Evolutionary conservation across 2,888 invertebrate species (phyloP).

Genomic region (Athalia circularis): DNA sequence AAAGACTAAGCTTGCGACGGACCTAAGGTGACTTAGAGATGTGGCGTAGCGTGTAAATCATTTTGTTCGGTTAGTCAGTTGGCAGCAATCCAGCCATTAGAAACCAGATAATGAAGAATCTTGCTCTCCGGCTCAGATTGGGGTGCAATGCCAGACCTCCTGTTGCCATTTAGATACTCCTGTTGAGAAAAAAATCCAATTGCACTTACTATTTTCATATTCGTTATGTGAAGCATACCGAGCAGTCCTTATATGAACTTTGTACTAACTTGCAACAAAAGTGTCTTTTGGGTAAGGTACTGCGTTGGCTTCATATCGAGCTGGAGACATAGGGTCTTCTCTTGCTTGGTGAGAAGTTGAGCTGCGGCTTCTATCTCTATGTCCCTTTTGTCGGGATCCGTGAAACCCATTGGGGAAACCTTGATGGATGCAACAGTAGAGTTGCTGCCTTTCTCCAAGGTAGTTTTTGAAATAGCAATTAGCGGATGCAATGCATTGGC

Average conservation of each 20-base stretch:
- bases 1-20: constrained; percentile 60
- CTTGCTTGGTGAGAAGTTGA: constrained; percentile 71
- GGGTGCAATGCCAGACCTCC: constrained; percentile 70
- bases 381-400: constrained; percentile 63
- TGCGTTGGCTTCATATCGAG: constrained; percentile 90
- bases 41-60: constrained; percentile 52
- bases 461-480: constrained; percentile 75
- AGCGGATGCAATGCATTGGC: constrained; percentile 68
- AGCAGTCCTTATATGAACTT: constrained; percentile 49
- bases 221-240: neutral
- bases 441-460: constrained; percentile 75
- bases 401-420: constrained; percentile 25
- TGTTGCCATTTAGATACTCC: constrained; percentile 72
- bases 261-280: constrained; percentile 83
- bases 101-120: constrained; percentile 77
- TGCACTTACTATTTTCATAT: no score
- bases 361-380: constrained; percentile 71
- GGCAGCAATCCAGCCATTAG: constrained; percentile 77
- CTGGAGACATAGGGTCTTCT: constrained; percentile 71
- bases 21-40: constrained; percentile 64
- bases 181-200: constrained; percentile 48
- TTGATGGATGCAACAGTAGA: constrained; percentile 77
- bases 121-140: constrained; percentile 77
- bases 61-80: constrained; percentile 58
- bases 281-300: constrained; percentile 92